Evolutionary conservation across 2,797 vertebrate species (phyloP), one percentile per base, ranked within the genome.

Genomic region (Diplodus sargus): DNA sequence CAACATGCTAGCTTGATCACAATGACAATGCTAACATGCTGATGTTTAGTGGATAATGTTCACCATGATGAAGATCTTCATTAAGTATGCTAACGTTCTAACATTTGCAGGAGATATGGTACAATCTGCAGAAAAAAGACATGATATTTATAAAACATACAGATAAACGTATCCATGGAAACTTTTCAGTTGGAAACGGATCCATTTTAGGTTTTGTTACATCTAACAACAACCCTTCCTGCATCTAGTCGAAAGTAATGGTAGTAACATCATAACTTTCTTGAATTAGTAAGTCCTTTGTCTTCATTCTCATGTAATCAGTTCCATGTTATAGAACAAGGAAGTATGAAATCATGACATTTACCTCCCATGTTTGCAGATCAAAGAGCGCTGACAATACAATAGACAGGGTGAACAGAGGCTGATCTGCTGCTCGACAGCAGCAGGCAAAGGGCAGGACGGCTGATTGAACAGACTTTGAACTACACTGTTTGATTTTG

Each of bases 391-490:
- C 51, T 45, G 65, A 75, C 61, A 63, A 56, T 83, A 89, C 79
- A 88, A 87, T 56, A 74, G 70, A 64, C 54, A 53, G 25, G 72
- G 72, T 11, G 65, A 81, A 51, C 42, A 59, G 39, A 71, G 53
- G 63, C 51, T 43, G 74, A 87, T 70, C 77, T 28, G 16, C 49
- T 62, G 25, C 7, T 1, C 2, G 51, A 72, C 74, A 70, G 17
- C 51, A 30, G 11, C 67, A 82, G 82, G 25, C 75, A 81, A 85
- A 88, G 81, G 72, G 66, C 88, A 85, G 66, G 43, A 42, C 10
- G 20, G 15, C 59, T 82, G 57, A 77, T 30, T 67, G 64, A 80
- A 51, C 63, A 86, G 88, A 90, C 92, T 93, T 91, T 93, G 85
- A 91, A 82, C 87, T 57, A 11, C 1, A 42, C 70, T 79, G 65